Percentiles rank a stretch among this genome's conserved stretches.
These are phyloP conservation scores for Salvelinus sp. DNA, from an alignment of 2,113 vertebrate species.

Conservation along the genomic window DNA sequence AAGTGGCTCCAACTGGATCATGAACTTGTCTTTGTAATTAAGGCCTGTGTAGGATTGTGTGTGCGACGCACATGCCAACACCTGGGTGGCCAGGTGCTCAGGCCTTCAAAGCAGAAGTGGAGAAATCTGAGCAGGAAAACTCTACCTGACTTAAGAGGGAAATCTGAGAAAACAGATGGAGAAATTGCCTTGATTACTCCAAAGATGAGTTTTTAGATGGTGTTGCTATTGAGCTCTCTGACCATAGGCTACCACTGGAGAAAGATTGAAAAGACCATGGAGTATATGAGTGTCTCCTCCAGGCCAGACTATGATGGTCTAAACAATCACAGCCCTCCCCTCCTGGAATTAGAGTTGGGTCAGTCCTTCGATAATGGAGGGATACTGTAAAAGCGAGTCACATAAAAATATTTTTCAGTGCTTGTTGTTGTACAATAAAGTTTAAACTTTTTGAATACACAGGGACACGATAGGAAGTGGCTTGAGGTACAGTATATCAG, in stretches of 20 bases:
- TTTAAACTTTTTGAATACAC: no score
- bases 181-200: constrained; percentile 38
- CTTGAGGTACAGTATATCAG: no score
- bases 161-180: constrained; percentile 33
- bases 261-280: no score
- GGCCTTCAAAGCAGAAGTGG: background rate
- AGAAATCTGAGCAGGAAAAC: constrained; percentile 6
- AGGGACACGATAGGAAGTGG: no score
- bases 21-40: constrained; percentile 24
- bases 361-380: background rate
- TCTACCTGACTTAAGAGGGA: constrained; percentile 39
- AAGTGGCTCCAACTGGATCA: constrained; percentile 11
- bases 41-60: constrained; percentile 15
- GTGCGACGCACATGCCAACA: background rate
- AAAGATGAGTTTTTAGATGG: constrained; percentile 36
- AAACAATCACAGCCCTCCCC: constrained; percentile 16
- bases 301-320: constrained; percentile 20
- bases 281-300: background rate
- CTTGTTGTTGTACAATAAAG: no score
- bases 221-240: constrained; percentile 31
- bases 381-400: background rate
- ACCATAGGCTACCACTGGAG: no score
- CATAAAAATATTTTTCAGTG: no score
- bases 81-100: background rate
- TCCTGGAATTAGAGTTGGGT: background rate